Conservation (phyloP, 2,888 invertebrate genomes). For the Aelia acuminata region DNA sequence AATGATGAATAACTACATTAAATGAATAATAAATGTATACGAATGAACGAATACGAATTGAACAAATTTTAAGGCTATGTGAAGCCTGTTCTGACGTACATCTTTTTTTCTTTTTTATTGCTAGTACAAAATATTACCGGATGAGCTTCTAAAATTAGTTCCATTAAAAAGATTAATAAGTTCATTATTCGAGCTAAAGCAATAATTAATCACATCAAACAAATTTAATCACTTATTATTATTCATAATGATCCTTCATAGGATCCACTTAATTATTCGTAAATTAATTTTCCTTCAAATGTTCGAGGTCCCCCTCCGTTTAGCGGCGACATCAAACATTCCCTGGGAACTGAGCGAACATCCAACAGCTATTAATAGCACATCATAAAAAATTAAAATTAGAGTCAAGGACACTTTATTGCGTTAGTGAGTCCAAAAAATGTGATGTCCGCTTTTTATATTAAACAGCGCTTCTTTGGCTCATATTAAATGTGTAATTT, state of each 20-base stretch:
- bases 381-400: neutral
- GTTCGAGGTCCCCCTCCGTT: neutral
- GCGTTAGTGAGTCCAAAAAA: neutral
- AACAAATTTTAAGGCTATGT: too few relatives aligned
- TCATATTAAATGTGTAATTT: too few relatives aligned
- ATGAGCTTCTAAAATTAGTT: neutral
- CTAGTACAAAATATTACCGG: neutral
- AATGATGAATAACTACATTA: too few relatives aligned
- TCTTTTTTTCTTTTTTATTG: neutral
- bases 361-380: neutral
- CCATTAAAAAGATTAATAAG: neutral
- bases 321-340: neutral
- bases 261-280: neutral
- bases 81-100: too few relatives aligned
- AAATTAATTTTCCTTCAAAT: neutral
- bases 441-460: too few relatives aligned
- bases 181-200: neutral
- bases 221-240: neutral
- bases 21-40: too few relatives aligned
- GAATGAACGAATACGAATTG: too few relatives aligned
- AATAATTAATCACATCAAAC: neutral
- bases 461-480: too few relatives aligned
- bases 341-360: neutral
- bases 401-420: neutral
- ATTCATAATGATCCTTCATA: neutral